A percentile compares a stretch with the other conserved stretches of the same genome.
Conservation (phyloP, 2,113 vertebrate species). For the Mesitornis unicolor region DNA sequence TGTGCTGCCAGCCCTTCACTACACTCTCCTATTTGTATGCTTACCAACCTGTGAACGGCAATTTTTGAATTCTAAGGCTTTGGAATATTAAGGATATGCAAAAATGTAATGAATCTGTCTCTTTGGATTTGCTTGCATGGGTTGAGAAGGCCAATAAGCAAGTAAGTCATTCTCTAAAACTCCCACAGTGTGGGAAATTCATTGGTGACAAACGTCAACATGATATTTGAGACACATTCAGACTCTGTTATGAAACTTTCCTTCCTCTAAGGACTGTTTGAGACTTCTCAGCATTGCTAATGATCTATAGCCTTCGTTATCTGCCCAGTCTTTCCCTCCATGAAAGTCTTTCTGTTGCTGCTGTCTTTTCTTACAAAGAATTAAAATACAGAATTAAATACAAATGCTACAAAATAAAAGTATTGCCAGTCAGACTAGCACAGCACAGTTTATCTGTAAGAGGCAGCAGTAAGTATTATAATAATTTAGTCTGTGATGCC, state of each 20-base stretch:
- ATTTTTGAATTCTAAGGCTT: neutral
- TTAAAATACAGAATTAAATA: neutral
- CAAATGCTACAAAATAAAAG: neutral
- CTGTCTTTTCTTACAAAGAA: neutral
- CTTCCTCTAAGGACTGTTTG: neutral
- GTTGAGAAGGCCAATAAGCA: slow-evolving; percentile 47
- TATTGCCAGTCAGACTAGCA: neutral
- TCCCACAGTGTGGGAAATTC: slow-evolving; percentile 46
- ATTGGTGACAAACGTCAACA: slow-evolving; percentile 30
- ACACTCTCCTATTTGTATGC: neutral
- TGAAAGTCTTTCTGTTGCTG: neutral
- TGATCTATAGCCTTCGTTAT: slow-evolving; percentile 3
- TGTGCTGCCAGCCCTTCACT: neutral
- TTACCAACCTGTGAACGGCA: neutral
- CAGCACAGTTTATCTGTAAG: neutral
- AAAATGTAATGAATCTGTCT: slow-evolving; percentile 15
- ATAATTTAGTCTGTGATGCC: neutral
- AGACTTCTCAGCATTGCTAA: slow-evolving; percentile 39
- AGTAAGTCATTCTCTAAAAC: slow-evolving; percentile 54
- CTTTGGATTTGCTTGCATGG: neutral
- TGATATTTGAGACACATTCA: slow-evolving; percentile 39
- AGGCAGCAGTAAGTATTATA: neutral
- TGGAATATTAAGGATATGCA: slow-evolving; percentile 44
- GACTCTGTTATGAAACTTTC: neutral
- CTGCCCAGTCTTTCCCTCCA: neutral